Percentiles rank a stretch among this genome's conserved stretches.
Evolutionary conservation across 2,113 vertebrate genomes (phyloP).

Genomic region (Dasyornis broadbenti): DNA sequence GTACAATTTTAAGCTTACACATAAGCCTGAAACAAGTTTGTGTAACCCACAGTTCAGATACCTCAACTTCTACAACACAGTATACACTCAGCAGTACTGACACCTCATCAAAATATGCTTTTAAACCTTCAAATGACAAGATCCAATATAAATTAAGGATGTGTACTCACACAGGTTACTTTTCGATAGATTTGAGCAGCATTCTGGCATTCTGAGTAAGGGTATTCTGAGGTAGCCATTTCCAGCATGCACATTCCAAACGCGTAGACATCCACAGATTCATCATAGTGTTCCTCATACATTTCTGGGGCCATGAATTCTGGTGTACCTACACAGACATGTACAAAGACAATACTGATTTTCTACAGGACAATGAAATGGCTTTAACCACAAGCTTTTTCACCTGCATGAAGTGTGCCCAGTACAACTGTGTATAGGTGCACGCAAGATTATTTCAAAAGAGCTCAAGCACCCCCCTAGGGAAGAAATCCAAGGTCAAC

Average conservation of each 20-base stretch:
- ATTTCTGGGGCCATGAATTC: constrained; percentile 99
- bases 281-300: constrained; percentile 97
- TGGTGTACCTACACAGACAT: constrained; percentile 81
- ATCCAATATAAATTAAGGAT: fast-evolving
- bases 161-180: constrained; percentile 94
- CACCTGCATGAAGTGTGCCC: neutral
- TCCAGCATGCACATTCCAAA: constrained; percentile 99
- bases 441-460: neutral
- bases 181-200: constrained; percentile 98
- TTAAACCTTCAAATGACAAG: neutral
- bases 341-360: neutral
- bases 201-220: constrained; percentile 98
- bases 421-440: neutral
- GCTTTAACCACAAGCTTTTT: neutral
- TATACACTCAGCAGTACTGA: fast-evolving
- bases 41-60: neutral
- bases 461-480: neutral
- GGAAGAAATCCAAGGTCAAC: neutral
- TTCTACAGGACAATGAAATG: neutral
- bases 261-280: constrained; percentile 94
- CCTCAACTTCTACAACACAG: neutral
- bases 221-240: constrained; percentile 99
- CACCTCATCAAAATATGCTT: fast-evolving
- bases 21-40: neutral
- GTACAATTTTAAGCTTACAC: neutral